Conservation (phyloP, 2,888 invertebrate species). For the Nasonia oneida region DNA sequence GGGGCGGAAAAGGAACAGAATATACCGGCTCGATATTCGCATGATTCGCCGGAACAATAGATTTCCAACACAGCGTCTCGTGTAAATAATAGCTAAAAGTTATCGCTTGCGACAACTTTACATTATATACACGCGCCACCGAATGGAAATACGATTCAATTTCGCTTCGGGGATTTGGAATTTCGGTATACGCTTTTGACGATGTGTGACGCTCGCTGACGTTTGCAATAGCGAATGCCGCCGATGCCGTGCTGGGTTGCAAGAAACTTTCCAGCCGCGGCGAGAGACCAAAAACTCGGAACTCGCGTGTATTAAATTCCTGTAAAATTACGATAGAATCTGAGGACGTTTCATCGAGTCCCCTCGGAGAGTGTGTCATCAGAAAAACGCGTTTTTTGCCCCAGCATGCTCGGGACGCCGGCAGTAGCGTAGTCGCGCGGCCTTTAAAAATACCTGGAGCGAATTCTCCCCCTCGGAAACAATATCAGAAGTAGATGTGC, state of each 20-base stretch:
- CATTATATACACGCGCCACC: background rate
- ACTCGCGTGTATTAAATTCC: conserved; percentile 12
- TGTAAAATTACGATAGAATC: background rate
- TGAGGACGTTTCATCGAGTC: background rate
- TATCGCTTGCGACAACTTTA: background rate
- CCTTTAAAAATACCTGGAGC: conserved; percentile 24
- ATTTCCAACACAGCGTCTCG: background rate
- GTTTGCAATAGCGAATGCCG: background rate
- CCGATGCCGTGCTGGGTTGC: background rate
- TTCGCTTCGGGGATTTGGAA: background rate
- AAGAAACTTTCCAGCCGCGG: background rate
- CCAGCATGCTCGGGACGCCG: background rate
- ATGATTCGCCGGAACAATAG: background rate
- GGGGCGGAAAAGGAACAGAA: too few relatives aligned
- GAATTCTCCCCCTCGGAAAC: conserved; percentile 18
- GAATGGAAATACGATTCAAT: background rate
- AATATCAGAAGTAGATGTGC: conserved; percentile 9
- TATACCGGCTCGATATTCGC: too few relatives aligned
- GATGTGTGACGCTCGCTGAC: background rate
- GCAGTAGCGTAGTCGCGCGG: background rate
- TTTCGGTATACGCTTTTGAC: background rate
- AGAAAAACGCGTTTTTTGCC: background rate
- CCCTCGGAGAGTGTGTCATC: background rate
- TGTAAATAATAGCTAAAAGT: background rate
- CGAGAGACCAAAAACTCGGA: background rate